Base-by-base conservation (phyloP, 2,797 vertebrate species). In the Myotis daubentonii region DNA sequence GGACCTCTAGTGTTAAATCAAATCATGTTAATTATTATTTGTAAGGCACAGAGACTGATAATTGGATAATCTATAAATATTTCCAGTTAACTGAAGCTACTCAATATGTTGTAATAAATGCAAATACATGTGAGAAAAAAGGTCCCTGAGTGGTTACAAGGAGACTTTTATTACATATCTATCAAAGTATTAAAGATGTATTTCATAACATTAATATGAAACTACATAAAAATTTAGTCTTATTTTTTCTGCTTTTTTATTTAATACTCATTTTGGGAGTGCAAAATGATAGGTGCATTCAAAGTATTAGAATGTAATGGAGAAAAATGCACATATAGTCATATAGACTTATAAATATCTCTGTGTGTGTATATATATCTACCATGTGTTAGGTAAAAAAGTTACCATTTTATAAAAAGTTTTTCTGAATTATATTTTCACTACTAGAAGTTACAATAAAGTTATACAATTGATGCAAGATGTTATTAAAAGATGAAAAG, bases 361-460 rank as follows among this genome's bases (percentile, higher is more conserved):
- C 6, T 4, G 3, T 44, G 0, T 53, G 17, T 53, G 17, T 53
- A 1, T 41, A 23, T n/a, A 81, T 28, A 57, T 74, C 8, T 25
- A 70, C 12, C 0, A 72, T 68, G 89, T 55, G 16, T 80, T 93
- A 76, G 30, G 41, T 47, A 23, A 68, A 41, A 75, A 81, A 84
- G 11, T 72, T 70, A 71, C 6, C 11, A 47, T 70, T 84, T 17
- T 93, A 30, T 78, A 79, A 87, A 89, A 74, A 53, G 2, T 55
- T 87, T 36, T 76, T 20, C 7, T 76, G 33, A 44, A 36, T 87
- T 94, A 16, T 79, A 74, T 62, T 94, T 93, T 84, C 19, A 47
- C 9, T 87, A 19, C 6, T 81, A 38, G 66, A 28, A 3, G 3
- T 91, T 85, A 85, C 7, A 8, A 57, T 75, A 80, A 80, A 72